Percentiles rank a stretch among this genome's conserved stretches.
Conservation (phyloP, 2,113 vertebrate species). For the Dolichotis patagonum region DNA sequence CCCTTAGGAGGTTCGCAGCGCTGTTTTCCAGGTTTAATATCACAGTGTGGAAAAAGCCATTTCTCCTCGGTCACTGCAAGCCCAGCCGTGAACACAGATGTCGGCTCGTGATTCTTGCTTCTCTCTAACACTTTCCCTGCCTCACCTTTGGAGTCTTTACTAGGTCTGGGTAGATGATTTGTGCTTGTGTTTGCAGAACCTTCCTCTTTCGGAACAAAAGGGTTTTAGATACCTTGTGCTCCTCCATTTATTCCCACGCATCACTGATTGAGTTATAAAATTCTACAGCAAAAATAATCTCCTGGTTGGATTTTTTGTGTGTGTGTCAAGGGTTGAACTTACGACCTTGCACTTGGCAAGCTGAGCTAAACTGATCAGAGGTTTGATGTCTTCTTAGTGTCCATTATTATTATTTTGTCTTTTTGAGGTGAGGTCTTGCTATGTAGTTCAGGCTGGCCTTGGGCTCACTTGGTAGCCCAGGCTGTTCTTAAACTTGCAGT, state of each 20-base stretch:
- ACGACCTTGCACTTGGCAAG: too few species aligned
- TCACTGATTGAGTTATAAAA: slow-evolving; percentile 5
- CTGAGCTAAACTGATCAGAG: neutral
- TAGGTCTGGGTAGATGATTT: neutral
- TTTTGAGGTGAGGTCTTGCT: too few species aligned
- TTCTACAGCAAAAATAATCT: neutral
- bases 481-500: too few species aligned
- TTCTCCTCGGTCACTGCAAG: too few species aligned
- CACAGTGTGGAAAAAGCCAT: neutral
- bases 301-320: neutral
- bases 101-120: too few species aligned
- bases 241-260: neutral
- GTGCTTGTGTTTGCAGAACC: neutral
- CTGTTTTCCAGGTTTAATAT: neutral
- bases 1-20: neutral
- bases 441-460: too few species aligned
- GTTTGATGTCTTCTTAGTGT: neutral
- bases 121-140: neutral
- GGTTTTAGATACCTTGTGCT: neutral
- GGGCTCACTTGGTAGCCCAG: too few species aligned
- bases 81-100: too few species aligned
- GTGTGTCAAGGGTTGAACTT: too few species aligned
- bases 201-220: neutral
- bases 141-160: neutral
- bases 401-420: too few species aligned